A percentile compares a stretch with the other conserved stretches of the same genome.
phyloP scores from a whole-genome alignment of 2,888 invertebrate genomes.

The Hofmannophila pseudospretella region DNA sequence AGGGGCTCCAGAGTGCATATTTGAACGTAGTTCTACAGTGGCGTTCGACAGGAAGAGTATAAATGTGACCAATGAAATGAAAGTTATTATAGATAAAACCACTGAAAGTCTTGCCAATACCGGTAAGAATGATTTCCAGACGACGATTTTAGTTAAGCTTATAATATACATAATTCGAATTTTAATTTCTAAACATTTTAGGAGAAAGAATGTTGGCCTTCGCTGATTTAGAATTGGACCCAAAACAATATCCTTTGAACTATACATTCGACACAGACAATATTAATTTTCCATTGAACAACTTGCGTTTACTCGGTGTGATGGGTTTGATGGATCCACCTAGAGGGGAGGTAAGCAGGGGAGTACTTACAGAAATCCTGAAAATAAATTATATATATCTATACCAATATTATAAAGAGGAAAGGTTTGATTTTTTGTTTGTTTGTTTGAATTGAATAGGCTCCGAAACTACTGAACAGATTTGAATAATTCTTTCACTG shows the following conservation, averaged over 20 bases:
- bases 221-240: conserved; percentile 92
- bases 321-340: conserved; percentile 99
- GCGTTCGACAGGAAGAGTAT: conserved; percentile 86
- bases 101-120: conserved; percentile 51
- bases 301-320: conserved; percentile 93
- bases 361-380: too few relatives aligned
- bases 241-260: conserved; percentile 90
- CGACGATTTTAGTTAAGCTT: background rate
- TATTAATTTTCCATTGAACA: conserved; percentile 91
- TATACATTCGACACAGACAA: conserved; percentile 93
- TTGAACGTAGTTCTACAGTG: conserved; percentile 89
- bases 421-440: too few relatives aligned
- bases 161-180: background rate
- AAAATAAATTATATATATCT: too few relatives aligned
- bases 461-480: too few relatives aligned
- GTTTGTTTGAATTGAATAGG: too few relatives aligned
- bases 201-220: conserved; percentile 94
- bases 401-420: too few relatives aligned
- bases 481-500: too few relatives aligned
- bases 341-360: conserved; percentile 57
- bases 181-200: too few relatives aligned
- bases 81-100: conserved; percentile 34
- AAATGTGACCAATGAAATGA: conserved; percentile 39
- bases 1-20: conserved; percentile 96
- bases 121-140: conserved; percentile 30